Conservation (phyloP, 2,797 vertebrate species). For the Saxicola maurus region DNA sequence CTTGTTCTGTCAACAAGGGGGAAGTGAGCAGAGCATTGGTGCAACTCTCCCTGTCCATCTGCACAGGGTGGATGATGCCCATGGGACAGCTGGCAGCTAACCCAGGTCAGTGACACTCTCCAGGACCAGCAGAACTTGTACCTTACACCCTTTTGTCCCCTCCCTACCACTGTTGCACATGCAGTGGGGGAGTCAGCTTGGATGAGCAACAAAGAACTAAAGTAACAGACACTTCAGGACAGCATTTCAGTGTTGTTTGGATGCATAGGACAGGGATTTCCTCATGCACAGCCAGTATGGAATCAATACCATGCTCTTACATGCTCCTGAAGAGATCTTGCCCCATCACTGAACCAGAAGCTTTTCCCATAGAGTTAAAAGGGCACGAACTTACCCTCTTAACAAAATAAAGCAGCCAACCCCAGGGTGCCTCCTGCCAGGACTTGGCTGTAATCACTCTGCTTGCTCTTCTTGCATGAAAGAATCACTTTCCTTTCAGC, state of each 20-base stretch:
- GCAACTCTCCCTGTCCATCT: neutral
- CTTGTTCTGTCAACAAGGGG: neutral
- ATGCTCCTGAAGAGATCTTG: neutral
- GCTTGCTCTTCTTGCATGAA: neutral
- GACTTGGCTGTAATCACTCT: neutral
- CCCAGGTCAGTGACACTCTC: fast-evolving
- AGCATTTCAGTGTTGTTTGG: neutral
- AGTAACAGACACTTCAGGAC: neutral
- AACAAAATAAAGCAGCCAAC: neutral
- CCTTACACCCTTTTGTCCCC: neutral
- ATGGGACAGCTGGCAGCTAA: neutral
- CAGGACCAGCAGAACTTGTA: neutral
- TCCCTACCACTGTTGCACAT: neutral
- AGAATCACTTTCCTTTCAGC: neutral
- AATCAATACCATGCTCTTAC: neutral
- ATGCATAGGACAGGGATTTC: neutral
- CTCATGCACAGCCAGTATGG: neutral
- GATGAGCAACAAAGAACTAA: neutral
- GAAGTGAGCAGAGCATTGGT: neutral
- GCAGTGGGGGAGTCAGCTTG: neutral
- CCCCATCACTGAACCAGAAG: neutral
- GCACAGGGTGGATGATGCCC: neutral
- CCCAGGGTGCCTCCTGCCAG: neutral
- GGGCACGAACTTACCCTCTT: neutral
- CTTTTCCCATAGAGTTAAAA: neutral